A percentile compares a stretch with the other conserved stretches of the same genome.
Conservation (phyloP, 2,113 vertebrate species). For the Salvator merianae region DNA sequence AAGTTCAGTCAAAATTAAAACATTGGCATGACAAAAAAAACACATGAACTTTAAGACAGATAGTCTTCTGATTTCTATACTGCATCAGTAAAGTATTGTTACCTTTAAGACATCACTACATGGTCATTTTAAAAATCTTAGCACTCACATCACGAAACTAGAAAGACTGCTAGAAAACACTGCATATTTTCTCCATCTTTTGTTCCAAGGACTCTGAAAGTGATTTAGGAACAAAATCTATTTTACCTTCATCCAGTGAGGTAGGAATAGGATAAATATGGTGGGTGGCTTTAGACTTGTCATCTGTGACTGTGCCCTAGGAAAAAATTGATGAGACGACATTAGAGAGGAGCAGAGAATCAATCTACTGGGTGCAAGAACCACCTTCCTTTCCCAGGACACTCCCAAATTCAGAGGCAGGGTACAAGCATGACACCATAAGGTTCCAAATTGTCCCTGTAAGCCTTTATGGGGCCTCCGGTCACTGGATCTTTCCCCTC, state of each 20-base stretch:
- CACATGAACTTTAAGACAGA: neutral
- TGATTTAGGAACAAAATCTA: rapidly evolving
- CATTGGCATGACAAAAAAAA: too few relatives aligned
- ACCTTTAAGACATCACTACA: neutral
- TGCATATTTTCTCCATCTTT: neutral
- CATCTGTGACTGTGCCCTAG: constrained; percentile 93
- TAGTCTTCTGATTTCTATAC: neutral
- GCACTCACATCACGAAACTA: rapidly evolving
- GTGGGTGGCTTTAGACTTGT: constrained; percentile 95
- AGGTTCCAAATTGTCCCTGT: too few relatives aligned
- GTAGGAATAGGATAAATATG: constrained; percentile 86
- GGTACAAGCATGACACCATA: neutral
- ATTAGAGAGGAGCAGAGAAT: neutral
- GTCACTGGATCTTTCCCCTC: too few relatives aligned
- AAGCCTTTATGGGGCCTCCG: too few relatives aligned
- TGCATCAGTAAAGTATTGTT: neutral
- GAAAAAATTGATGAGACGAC: neutral
- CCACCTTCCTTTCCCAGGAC: too few relatives aligned
- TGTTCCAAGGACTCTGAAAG: neutral
- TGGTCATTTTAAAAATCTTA: neutral
- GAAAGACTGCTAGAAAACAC: neutral
- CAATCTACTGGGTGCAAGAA: neutral
- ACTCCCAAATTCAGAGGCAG: neutral
- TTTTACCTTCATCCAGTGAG: constrained; percentile 89
- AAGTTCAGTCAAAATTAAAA: neutral